Evolutionary conservation across 2,888 invertebrate genomes (phyloP), one percentile per base, ranked within the genome.

Genomic region (Drosophila bunnanda): DNA sequence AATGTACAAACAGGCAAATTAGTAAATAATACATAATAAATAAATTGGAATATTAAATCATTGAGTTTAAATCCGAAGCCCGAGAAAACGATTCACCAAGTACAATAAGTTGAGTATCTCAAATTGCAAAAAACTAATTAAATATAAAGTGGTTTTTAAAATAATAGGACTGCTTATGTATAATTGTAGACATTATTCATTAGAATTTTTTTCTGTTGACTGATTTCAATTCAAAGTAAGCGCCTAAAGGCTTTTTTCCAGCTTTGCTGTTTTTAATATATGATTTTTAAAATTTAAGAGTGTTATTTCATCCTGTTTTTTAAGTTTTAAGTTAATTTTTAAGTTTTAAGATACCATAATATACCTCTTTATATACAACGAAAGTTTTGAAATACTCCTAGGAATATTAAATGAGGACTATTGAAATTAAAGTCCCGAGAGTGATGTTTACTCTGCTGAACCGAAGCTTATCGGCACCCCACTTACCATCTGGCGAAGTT

Each of bases 401-500:
- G 30, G 17, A 48, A 20, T 20, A 20, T 8, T 13, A 13, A 48
- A 13, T 30, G 13, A 48, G 15, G 4, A 9, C 15, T 44, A 44
- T 44, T 44, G 9, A 25, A 8, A 13, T 6, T 22, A 8, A 44
- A 25, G 15, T 48, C 17, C 8, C 13, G 17, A 10, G n/a, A 28
- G 46, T 15, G 28, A 46, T 5, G 17, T 46, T 30, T 30, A 7
- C 12, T 4, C 28, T 12, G 30, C 7, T 15, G 44, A 15, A 25
- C 15, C 25, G 13, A 22, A 22, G 10, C 15, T 36, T 20, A 17
- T 50, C 20, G 25, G 28, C 2, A 20, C 20, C 68, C 75, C 89
- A 52, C 59, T 60, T 91, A 96, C 98, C 98, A 94, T 99, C 98
- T 53, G 97, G 96, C 91, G 96, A 97, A 83, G 98, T 98, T 93